Evolutionary conservation across 2,113 vertebrate genomes (phyloP), one percentile per base, ranked within the genome.

Genomic region (Myanophis thanlyinensis): DNA sequence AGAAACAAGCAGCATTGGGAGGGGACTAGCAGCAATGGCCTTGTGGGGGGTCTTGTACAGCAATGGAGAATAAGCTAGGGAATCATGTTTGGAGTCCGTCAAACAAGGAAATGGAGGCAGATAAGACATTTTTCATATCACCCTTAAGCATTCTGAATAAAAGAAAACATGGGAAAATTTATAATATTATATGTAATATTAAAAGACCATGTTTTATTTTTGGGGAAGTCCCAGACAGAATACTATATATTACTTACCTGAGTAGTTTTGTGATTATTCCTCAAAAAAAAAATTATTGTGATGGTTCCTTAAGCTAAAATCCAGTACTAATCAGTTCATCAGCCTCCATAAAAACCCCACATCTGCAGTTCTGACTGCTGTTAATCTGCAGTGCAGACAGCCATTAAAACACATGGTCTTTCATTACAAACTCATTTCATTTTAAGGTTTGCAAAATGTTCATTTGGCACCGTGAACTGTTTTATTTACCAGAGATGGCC

Each of bases 391-490:
- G 56, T 91, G 49, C 40, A 93, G 44, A 35, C 30, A 95, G 47
- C 23, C 56, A 89, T 96, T 91, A 40, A 47, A 92, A 89, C 89
- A 62, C 44, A 89, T 85, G 18, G 13, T 96, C 93, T 96, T 95
- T 94, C 91, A 85, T 93, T 94, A 91, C 53, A 62, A 91, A 40
- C 85, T 87, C 35, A 48, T 93, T 93, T 91, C 54, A 85, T 96
- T 96, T 95, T 93, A 93, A 93, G 9, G 11, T 88, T 92, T 95
- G 94, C 46, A 93, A 94, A 95, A 59, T 92, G 49, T 93, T 94
- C 52, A 93, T 95, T 96, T 95, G 93, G 88, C 91, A 92, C 18
- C 86, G 92, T 59, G 93, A 96, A 96, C 87, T 94, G 56, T 30
- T 92, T 93, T 91, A 88, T 94, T 95, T 95, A 95, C 95, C 87